phyloP scores from a whole-genome alignment of 53 echinoderm and acorn worm genomes.

The Arbacia lixula region DNA sequence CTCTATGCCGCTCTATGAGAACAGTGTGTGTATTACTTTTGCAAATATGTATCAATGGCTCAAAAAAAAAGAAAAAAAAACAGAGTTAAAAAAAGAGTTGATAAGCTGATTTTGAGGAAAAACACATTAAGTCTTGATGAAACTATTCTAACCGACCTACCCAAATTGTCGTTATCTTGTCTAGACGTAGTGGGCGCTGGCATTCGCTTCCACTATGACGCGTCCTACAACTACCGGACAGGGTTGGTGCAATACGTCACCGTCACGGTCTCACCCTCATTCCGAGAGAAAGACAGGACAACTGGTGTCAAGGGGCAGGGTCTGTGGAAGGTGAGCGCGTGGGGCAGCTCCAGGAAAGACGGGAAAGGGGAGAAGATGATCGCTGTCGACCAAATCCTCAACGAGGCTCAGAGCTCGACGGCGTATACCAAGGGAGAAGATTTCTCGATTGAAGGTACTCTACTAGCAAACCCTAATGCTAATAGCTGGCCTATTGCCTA shows the following conservation, averaged over 20 bases:
- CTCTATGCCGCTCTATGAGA: no score
- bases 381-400: slow-evolving; percentile 5
- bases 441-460: neutral
- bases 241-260: neutral
- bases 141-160: no score
- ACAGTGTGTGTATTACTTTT: no score
- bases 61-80: no score
- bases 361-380: neutral
- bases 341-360: neutral
- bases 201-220: neutral
- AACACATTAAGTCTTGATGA: no score
- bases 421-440: neutral
- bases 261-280: neutral
- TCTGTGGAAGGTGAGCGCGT: slow-evolving; percentile 18
- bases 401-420: neutral
- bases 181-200: neutral
- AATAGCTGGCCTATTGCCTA: no score
- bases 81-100: no score
- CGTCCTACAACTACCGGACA: neutral
- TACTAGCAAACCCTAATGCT: no score
- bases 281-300: neutral
- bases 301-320: neutral
- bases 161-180: no score
- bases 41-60: no score
- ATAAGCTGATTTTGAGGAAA: no score